Conservation (phyloP, 2,888 invertebrate species). For the Atethmia centrago region DNA sequence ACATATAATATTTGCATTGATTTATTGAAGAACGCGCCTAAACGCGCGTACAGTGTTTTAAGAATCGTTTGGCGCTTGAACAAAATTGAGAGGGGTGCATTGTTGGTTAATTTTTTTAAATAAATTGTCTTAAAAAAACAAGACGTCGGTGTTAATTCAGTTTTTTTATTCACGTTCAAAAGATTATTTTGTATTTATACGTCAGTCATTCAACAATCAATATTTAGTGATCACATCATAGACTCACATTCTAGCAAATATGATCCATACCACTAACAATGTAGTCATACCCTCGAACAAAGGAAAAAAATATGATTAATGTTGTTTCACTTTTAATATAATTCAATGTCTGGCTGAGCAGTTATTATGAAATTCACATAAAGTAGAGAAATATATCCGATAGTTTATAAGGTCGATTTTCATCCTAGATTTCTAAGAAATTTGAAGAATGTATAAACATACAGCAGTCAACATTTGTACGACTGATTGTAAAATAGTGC, state of each 20-base stretch:
- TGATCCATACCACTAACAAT: background rate
- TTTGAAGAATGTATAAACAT: constrained; percentile 16
- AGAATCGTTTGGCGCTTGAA: background rate
- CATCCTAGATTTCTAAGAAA: constrained; percentile 15
- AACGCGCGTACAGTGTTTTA: background rate
- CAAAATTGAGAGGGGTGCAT: background rate
- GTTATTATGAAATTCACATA: constrained; percentile 17
- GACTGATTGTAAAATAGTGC: constrained; percentile 38
- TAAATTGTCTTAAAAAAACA: background rate
- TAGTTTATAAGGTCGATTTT: constrained; percentile 22
- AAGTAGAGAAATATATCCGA: constrained; percentile 29
- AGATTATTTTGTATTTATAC: background rate
- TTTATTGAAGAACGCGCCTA: background rate
- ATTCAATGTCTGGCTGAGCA: constrained; percentile 12
- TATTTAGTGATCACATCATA: background rate
- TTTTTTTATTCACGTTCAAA: background rate
- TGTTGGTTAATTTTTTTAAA: background rate
- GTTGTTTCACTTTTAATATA: background rate
- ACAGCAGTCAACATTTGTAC: background rate
- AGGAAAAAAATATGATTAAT: background rate
- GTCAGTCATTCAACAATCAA: background rate
- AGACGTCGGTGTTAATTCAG: background rate
- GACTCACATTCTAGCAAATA: constrained; percentile 3
- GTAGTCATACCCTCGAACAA: background rate
- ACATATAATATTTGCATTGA: constrained; percentile 24